Percentiles rank a stretch among this genome's conserved stretches.
These are phyloP conservation scores for Numenius phaeopus DNA, from an alignment of 2,797 vertebrate species.

Conservation along the genomic window DNA sequence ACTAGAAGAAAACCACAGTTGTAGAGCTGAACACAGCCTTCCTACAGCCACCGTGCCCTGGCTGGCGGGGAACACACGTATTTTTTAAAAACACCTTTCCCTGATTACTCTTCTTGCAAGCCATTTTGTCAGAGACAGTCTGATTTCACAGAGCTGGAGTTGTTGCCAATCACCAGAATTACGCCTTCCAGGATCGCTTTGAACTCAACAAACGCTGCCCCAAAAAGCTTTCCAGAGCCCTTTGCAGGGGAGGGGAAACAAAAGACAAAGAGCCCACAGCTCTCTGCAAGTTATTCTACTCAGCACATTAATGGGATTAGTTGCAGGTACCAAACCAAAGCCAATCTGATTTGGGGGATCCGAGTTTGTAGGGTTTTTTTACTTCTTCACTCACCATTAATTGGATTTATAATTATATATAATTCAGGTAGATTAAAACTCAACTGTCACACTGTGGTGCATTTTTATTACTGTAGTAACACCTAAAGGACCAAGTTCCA, in stretches of 20 bases:
- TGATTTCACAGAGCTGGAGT: background rate
- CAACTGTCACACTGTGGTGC: fast-evolving
- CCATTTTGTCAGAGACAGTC: background rate
- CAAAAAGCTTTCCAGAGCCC: background rate
- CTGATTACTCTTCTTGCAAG: background rate
- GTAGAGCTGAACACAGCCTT: background rate
- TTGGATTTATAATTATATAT: background rate
- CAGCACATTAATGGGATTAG: background rate
- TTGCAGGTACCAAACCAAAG: background rate
- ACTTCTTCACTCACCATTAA: background rate
- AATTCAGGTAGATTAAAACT: background rate
- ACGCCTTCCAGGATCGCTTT: background rate
- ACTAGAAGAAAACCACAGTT: background rate
- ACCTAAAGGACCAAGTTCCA: background rate
- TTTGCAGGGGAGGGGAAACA: background rate
- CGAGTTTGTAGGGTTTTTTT: background rate
- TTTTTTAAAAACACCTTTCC: background rate
- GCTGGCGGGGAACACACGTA: background rate
- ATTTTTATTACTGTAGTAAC: background rate
- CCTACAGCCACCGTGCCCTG: background rate
- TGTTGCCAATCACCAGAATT: background rate
- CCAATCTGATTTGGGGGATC: background rate
- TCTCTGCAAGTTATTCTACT: background rate
- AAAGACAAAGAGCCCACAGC: background rate
- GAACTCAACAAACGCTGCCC: background rate